Percentiles rank a stretch among this genome's conserved stretches.
Conservation (phyloP, 2,888 invertebrate species). For the Chymomyza procnemis region DNA sequence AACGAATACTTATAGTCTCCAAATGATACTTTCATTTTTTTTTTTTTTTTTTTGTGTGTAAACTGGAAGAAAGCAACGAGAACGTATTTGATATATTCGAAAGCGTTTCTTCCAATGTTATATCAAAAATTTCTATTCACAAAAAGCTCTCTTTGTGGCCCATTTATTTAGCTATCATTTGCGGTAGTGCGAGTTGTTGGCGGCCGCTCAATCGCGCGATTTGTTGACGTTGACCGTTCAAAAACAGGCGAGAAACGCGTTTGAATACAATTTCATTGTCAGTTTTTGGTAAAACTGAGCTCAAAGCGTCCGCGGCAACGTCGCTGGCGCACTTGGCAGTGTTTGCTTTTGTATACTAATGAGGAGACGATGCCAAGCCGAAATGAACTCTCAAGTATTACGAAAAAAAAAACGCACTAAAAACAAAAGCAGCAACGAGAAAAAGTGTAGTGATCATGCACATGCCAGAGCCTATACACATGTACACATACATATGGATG, state of each 20-base stretch:
- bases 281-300: constrained; percentile 47
- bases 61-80: neutral
- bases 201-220: constrained; percentile 40
- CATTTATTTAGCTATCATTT: neutral
- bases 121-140: neutral
- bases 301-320: constrained; percentile 32
- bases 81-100: neutral
- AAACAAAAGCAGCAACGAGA: constrained; percentile 39
- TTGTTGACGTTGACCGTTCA: constrained; percentile 54
- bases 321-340: constrained; percentile 12
- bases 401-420: constrained; percentile 55
- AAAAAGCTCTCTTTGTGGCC: neutral
- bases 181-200: constrained; percentile 5
- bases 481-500: no score
- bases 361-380: constrained; percentile 54
- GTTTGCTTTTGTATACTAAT: constrained; percentile 59
- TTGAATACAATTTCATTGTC: constrained; percentile 71
- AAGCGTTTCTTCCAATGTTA: neutral
- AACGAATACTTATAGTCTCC: constrained; percentile 72
- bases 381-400: constrained; percentile 46
- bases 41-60: no score
- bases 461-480: neutral
- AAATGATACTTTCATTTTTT: constrained; percentile 71
- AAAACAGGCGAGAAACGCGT: constrained; percentile 67
- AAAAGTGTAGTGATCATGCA: neutral